Conservation (phyloP, 1,140 invertebrate species). For the Halesus radiatus region DNA sequence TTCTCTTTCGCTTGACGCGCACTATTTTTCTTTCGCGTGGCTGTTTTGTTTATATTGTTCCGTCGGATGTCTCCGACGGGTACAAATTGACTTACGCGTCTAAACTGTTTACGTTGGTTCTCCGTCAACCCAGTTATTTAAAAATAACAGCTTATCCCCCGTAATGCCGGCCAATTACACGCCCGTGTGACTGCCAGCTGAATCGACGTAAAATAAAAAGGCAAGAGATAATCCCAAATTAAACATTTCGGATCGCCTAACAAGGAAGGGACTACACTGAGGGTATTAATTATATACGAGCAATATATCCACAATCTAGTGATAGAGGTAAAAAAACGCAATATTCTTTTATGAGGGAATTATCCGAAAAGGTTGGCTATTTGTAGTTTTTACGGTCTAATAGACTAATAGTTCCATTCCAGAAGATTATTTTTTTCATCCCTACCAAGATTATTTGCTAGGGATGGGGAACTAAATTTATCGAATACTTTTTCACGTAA, state of each 20-base stretch:
- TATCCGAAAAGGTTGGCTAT: not conserved
- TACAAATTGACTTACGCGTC: constrained; percentile 38
- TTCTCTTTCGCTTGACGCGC: not conserved
- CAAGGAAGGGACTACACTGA: not conserved
- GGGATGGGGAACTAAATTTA: no score
- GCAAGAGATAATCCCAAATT: constrained; percentile 26
- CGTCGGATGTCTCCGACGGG: constrained; percentile 14
- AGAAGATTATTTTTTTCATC: no score
- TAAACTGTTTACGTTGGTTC: constrained; percentile 29
- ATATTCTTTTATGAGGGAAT: constrained; percentile 25
- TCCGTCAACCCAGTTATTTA: constrained; percentile 33
- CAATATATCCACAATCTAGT: not conserved
- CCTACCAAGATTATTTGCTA: no score
- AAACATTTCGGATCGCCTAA: constrained; percentile 16
- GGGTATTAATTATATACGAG: constrained; percentile 6
- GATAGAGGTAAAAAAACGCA: not conserved
- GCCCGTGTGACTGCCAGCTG: constrained; percentile 12
- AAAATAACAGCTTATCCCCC: constrained; percentile 38
- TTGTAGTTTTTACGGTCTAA: not conserved
- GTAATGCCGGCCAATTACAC: constrained; percentile 33
- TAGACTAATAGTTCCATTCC: no score
- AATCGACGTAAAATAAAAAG: constrained; percentile 25
- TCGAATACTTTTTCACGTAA: no score
- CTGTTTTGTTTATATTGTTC: constrained; percentile 30
- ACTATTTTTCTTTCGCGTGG: not conserved